A percentile compares a stretch with the other conserved stretches of the same genome.
Evolutionary conservation across 2,888 invertebrate genomes (phyloP).

Genomic region (Rhaphigaster nebulosa): DNA sequence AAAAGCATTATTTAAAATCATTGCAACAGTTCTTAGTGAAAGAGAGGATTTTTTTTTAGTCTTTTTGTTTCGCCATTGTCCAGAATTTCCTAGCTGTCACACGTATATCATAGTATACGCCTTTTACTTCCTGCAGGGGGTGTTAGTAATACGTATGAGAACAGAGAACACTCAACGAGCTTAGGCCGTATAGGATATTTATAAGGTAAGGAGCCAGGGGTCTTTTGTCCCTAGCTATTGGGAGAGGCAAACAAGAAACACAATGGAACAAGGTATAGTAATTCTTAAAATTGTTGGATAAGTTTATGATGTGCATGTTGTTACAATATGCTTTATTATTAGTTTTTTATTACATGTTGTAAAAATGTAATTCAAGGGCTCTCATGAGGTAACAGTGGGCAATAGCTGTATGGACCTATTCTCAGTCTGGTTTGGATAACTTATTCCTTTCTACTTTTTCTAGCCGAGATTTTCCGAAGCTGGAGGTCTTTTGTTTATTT

Average conservation of each 20-base stretch:
- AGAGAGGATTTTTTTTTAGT: not conserved
- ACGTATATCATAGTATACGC: not conserved
- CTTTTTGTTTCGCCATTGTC: not conserved
- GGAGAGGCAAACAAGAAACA: not conserved
- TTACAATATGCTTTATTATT: not conserved
- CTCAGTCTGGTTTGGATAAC: too few species aligned
- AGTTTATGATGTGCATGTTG: not conserved
- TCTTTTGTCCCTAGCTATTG: not conserved
- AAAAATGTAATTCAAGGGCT: too few species aligned
- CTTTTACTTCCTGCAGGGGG: not conserved
- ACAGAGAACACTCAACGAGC: not conserved
- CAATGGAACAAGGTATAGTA: not conserved
- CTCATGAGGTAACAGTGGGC: too few species aligned
- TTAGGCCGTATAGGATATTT: not conserved
- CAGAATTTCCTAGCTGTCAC: not conserved
- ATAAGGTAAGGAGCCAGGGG: not conserved
- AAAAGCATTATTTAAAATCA: not conserved
- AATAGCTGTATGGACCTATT: too few species aligned
- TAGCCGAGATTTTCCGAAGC: too few species aligned
- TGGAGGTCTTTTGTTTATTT: too few species aligned
- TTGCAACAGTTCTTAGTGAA: not conserved
- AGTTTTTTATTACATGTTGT: too few species aligned
- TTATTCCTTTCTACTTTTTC: too few species aligned
- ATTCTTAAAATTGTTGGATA: not conserved
- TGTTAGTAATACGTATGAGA: conserved; percentile 3